phyloP scores from a whole-genome alignment of 1,140 invertebrate genomes.

The Linepithema humile region DNA sequence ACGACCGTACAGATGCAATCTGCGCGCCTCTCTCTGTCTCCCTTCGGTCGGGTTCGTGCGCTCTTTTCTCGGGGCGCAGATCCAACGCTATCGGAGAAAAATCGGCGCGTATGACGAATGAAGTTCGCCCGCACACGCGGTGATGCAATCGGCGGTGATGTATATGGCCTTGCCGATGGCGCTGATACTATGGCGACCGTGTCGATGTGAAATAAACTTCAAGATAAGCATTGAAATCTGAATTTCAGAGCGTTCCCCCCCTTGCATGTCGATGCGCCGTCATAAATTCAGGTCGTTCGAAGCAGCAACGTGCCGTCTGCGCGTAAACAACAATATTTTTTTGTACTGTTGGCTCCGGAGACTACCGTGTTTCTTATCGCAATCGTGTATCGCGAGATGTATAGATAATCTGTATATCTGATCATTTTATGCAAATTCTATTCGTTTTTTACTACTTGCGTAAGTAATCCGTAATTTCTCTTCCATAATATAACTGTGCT shows the following conservation, averaged over 20 bases:
- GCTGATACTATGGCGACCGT: slow-evolving; percentile 51
- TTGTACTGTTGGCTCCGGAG: background rate
- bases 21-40: slow-evolving; percentile 9
- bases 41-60: background rate
- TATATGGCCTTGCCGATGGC: slow-evolving; percentile 56
- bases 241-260: slow-evolving; percentile 41
- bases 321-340: slow-evolving; percentile 14
- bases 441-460: no score
- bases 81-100: slow-evolving; percentile 51
- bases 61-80: slow-evolving; percentile 42
- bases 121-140: slow-evolving; percentile 53
- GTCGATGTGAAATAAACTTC: slow-evolving; percentile 53
- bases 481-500: no score
- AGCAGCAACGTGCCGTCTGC: slow-evolving; percentile 11
- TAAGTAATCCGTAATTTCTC: no score
- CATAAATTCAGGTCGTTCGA: slow-evolving; percentile 48
- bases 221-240: slow-evolving; percentile 58
- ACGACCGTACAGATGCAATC: slow-evolving; percentile 54
- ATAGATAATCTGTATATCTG: background rate
- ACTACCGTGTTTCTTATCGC: background rate
- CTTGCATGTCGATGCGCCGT: slow-evolving; percentile 7
- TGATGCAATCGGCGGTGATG: slow-evolving; percentile 53
- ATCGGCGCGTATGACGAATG: slow-evolving; percentile 56
- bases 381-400: no score
- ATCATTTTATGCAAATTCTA: no score